A percentile compares a stretch with the other conserved stretches of the same genome.
These are phyloP conservation scores for Callospermophilus lateralis DNA, from an alignment of 2,113 vertebrate species.

Conservation along the genomic window DNA sequence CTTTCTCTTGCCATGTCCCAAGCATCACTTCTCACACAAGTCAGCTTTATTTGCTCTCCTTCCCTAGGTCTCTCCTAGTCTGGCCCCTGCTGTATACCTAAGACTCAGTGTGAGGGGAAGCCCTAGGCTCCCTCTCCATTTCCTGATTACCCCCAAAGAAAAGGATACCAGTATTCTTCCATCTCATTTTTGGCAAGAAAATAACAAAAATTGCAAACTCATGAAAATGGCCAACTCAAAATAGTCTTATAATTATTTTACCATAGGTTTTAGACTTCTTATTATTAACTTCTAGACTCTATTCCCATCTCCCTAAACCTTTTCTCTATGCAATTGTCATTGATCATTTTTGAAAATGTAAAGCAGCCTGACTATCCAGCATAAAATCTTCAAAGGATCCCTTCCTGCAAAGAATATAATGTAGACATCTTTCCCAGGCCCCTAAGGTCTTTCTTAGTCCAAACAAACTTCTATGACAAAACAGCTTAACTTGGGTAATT, in stretches of 20 bases:
- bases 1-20: background rate
- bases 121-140: background rate
- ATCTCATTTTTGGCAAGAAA: background rate
- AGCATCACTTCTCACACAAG: background rate
- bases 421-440: background rate
- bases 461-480: too few species aligned
- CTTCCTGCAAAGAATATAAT: background rate
- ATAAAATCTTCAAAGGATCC: background rate
- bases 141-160: background rate
- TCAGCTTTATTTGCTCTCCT: background rate
- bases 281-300: background rate
- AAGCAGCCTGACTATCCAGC: background rate
- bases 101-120: background rate
- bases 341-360: background rate
- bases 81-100: background rate
- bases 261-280: background rate
- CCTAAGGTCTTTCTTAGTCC: too few species aligned
- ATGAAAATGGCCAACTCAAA: background rate
- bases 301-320: background rate
- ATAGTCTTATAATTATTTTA: background rate
- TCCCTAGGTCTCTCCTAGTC: background rate
- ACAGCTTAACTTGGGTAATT: too few species aligned
- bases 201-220: background rate
- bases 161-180: background rate
- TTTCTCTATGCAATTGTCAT: background rate